Evolutionary conservation across 2,888 invertebrate species (phyloP).

Genomic region (Leptinotarsa rubiginosa): DNA sequence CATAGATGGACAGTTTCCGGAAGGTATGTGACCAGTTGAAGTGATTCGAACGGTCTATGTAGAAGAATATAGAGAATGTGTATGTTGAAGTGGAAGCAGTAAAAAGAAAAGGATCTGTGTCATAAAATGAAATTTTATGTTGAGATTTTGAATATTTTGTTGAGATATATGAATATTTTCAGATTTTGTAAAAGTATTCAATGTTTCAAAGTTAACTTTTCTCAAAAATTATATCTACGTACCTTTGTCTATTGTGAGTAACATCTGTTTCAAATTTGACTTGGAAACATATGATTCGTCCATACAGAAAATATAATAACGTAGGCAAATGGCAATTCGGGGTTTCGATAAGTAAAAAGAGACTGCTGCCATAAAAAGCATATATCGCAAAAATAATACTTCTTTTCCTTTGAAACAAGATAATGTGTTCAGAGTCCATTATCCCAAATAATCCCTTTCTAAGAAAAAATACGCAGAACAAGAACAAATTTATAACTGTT

Average conservation of each 20-base stretch:
- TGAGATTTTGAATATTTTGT: no score
- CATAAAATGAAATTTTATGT: no score
- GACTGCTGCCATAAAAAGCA: neutral
- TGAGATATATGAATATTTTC: no score
- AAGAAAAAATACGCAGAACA: conserved; percentile 6
- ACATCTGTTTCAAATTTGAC: neutral
- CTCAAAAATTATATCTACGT: no score
- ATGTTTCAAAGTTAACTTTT: no score
- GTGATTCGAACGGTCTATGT: no score
- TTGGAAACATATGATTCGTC: neutral
- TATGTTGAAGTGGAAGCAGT: no score
- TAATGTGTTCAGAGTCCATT: conserved; percentile 15
- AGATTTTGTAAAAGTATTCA: no score
- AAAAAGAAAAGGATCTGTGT: no score
- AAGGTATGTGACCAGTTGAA: no score
- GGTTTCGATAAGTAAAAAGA: neutral
- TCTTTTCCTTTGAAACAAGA: conserved; percentile 10
- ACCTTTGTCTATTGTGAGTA: neutral
- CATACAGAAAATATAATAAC: neutral
- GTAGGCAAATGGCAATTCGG: neutral
- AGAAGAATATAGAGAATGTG: no score
- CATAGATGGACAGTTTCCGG: no score
- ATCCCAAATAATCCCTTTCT: conserved; percentile 3
- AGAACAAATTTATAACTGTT: conserved; percentile 8
- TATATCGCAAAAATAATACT: neutral